Conservation (phyloP, 2,888 invertebrate species). For the Ferdinandea cuprea region DNA sequence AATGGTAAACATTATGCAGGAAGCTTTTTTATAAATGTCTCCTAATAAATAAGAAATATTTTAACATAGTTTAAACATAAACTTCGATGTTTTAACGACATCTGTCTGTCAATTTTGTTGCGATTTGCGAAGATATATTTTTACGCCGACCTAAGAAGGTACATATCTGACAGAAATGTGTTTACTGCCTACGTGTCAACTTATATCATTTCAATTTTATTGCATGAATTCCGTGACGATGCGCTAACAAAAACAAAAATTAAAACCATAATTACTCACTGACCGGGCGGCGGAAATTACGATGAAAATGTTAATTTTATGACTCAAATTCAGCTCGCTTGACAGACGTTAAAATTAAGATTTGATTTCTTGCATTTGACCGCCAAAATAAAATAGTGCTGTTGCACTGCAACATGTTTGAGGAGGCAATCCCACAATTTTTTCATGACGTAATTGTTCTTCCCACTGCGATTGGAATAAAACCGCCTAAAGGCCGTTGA, state of each 20-base stretch:
- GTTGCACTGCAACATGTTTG: background rate
- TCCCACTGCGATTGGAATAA: background rate
- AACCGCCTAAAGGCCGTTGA: constrained; percentile 13
- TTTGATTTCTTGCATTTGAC: background rate
- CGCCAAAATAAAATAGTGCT: background rate
- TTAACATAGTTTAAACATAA: no score
- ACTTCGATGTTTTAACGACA: no score
- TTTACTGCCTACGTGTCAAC: background rate
- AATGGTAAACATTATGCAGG: no score
- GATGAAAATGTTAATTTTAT: background rate
- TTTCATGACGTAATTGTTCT: background rate
- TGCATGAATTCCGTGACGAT: background rate
- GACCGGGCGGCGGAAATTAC: background rate
- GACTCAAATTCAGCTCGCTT: background rate
- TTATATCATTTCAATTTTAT: background rate
- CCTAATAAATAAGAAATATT: no score
- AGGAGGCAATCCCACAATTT: background rate
- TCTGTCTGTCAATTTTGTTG: no score
- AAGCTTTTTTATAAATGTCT: no score
- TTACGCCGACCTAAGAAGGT: background rate
- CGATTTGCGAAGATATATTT: no score
- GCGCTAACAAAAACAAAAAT: background rate
- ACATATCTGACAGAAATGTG: background rate
- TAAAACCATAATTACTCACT: no score
- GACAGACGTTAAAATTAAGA: background rate